These are phyloP conservation scores for Anodontia alba DNA, from an alignment of 2,888 invertebrate genomes.

Conservation along the genomic window DNA sequence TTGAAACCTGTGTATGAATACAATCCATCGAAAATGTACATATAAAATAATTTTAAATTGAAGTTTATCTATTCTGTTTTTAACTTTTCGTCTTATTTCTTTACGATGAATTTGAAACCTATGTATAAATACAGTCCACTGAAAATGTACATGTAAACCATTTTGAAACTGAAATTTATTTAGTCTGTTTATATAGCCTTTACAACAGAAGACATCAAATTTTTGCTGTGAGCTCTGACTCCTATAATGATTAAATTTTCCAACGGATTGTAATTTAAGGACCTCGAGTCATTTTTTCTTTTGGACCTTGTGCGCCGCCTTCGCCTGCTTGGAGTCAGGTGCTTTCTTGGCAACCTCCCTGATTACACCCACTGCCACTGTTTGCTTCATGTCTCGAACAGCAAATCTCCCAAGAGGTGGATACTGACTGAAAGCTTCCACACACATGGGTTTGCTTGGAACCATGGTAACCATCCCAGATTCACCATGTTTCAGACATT, in stretches of 20 bases:
- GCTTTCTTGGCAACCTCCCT: conserved; percentile 93
- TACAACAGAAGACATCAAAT: not conserved
- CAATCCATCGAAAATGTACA: no score
- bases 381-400: conserved; percentile 99
- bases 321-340: conserved; percentile 97
- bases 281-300: conserved; percentile 83
- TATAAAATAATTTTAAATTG: no score
- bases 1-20: no score
- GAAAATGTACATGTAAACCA: conserved; percentile 85
- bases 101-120: conserved; percentile 95
- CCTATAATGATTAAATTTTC: conserved; percentile 15
- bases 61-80: no score
- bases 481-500: conserved; percentile 98
- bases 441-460: conserved; percentile 99
- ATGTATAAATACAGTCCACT: conserved; percentile 89
- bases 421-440: conserved; percentile 99
- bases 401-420: conserved; percentile 98
- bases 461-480: conserved; percentile 97
- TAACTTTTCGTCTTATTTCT: conserved; percentile 93
- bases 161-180: not conserved
- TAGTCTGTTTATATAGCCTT: no score
- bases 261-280: conserved; percentile 84
- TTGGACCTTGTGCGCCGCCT: conserved; percentile 92
- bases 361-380: conserved; percentile 99
- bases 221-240: not conserved